Percentiles rank a stretch among this genome's conserved stretches.
Evolutionary conservation across 2,888 invertebrate species (phyloP).

Genomic region (Dasypogon diadema): DNA sequence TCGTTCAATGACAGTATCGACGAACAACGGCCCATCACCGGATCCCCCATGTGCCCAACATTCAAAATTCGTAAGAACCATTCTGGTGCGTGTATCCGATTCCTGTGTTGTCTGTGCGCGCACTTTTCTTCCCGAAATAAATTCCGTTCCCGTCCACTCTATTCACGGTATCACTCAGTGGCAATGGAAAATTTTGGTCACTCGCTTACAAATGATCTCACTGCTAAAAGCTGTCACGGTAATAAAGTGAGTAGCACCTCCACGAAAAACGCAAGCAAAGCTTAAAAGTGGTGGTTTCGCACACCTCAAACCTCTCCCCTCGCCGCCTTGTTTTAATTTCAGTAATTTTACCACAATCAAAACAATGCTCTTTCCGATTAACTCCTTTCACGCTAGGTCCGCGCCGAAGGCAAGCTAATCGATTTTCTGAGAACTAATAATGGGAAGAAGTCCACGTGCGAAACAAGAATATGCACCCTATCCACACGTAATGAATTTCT

Average conservation of each 20-base stretch:
- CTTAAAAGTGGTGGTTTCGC: neutral
- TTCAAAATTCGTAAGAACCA: slow-evolving; percentile 66
- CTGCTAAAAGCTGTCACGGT: neutral
- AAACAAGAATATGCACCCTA: neutral
- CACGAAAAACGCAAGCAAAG: slow-evolving; percentile 20
- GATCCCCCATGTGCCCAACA: slow-evolving; percentile 65
- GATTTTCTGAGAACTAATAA: neutral
- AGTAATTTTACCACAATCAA: no score
- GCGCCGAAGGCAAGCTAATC: neutral
- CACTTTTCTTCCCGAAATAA: neutral
- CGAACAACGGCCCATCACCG: neutral
- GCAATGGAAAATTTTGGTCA: slow-evolving; percentile 24
- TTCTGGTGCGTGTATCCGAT: slow-evolving; percentile 50
- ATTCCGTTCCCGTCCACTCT: neutral
- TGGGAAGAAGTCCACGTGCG: neutral
- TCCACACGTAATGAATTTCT: slow-evolving; percentile 5
- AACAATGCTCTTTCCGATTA: no score
- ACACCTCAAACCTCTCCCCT: neutral
- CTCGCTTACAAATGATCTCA: neutral
- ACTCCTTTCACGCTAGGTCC: neutral
- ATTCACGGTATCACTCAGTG: slow-evolving; percentile 14
- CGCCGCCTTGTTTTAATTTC: neutral
- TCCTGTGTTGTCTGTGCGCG: slow-evolving; percentile 3
- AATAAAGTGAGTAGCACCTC: slow-evolving; percentile 1
- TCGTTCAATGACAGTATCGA: slow-evolving; percentile 36